Evolutionary conservation across 2,888 invertebrate genomes (phyloP).

Genomic region (Synergus umbraculus): DNA sequence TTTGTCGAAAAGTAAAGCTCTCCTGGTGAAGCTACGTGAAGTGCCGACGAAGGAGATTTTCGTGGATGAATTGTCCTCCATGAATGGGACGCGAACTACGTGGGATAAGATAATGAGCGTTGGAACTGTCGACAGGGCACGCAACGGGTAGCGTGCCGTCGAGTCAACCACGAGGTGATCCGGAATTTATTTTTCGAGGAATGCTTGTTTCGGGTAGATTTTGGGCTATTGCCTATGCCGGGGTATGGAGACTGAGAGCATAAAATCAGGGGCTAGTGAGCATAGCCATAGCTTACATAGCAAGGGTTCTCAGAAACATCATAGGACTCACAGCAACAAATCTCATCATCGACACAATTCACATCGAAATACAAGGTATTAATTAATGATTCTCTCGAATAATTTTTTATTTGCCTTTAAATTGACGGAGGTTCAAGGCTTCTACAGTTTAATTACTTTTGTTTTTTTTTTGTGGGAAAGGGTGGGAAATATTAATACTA

Average conservation of each 20-base stretch:
- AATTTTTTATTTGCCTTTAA: neutral
- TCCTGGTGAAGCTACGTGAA: neutral
- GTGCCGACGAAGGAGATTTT: neutral
- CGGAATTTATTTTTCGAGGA: constrained; percentile 46
- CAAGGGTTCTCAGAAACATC: constrained; percentile 71
- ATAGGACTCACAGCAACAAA: constrained; percentile 70
- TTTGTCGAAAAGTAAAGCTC: constrained; percentile 1
- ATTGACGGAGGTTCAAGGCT: constrained; percentile 27
- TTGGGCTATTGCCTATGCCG: constrained; percentile 74
- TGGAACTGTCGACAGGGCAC: constrained; percentile 46
- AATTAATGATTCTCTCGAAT: neutral
- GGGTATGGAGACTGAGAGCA: constrained; percentile 95
- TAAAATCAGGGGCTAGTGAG: constrained; percentile 89
- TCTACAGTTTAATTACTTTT: neutral
- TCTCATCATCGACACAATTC: constrained; percentile 83
- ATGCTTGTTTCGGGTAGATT: constrained; percentile 77
- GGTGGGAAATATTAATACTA: no score
- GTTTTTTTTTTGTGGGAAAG: neutral
- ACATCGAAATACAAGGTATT: constrained; percentile 84
- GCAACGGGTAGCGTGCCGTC: constrained; percentile 46
- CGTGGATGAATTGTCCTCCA: neutral
- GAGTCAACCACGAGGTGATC: constrained; percentile 29
- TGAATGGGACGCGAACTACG: constrained; percentile 30
- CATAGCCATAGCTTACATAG: constrained; percentile 84
- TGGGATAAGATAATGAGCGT: constrained; percentile 49